These are phyloP conservation scores for Agraylea sexmaculata DNA, from an alignment of 1,140 invertebrate species.

Conservation along the genomic window DNA sequence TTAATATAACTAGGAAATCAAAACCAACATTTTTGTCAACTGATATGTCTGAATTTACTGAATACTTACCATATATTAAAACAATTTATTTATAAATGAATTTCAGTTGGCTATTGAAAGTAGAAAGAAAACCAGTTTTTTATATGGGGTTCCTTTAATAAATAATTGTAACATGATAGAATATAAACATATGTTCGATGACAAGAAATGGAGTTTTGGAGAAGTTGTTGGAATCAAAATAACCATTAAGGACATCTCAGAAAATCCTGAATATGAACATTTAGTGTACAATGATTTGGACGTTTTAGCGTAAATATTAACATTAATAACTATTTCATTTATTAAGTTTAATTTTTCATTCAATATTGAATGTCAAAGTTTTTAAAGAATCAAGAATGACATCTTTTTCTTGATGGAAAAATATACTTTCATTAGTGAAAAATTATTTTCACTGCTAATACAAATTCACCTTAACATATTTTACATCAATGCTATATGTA, in stretches of 20 bases:
- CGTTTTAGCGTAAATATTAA: slow-evolving; percentile 9
- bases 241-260: no score
- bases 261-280: no score
- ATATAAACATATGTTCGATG: no score
- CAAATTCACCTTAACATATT: background rate
- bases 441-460: background rate
- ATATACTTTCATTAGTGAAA: background rate
- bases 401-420: slow-evolving; percentile 10
- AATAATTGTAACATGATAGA: no score
- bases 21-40: background rate
- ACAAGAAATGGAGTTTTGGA: no score
- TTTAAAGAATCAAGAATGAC: no score
- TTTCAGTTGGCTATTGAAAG: no score
- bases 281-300: slow-evolving; percentile 7
- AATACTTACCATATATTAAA: background rate
- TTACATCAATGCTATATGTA: slow-evolving; percentile 1
- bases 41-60: background rate
- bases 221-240: no score
- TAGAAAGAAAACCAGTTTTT: no score
- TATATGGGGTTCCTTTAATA: no score
- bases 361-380: no score
- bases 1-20: background rate
- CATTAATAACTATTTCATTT: background rate
- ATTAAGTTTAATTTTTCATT: no score
- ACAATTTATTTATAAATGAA: background rate